Base-by-base conservation (phyloP, 2,113 vertebrate species). In the Salvelinus sp. region DNA sequence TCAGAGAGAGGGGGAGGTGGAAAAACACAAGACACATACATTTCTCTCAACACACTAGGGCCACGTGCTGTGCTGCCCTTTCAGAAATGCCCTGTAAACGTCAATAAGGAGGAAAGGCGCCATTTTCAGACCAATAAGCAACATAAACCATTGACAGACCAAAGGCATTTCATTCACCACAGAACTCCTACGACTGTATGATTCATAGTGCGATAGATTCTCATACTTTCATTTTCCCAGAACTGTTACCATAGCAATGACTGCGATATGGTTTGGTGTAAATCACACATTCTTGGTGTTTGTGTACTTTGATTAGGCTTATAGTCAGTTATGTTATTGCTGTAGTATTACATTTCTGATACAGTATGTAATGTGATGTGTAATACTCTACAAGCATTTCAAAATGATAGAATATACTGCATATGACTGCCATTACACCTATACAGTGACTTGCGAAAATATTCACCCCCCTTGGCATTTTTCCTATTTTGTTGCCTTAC, bases 111-210 rank as follows among this genome's bases (percentile, higher is more conserved):
- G 38, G 38, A 44, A 44, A 48, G 77, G 33, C 38, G 38, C 27
- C 12, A 7, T 18, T 71, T 79, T 79, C 80, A 72, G 64, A 84
- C 58, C 86, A 81, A 23, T 1, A 38, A 69, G 75, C 68, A 63
- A 74, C 84, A 77, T 83, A 79, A 70, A 76, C 83, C 78, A 76
- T 79, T 79, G 77, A 66, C 69, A 2, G 60, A 80, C 64, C 68
- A 78, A 69, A 83, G 30, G 54, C 50, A 1, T 83, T 84, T 78
- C 85, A 84, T 90, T 89, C 84, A 83, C 70, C n/a, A 58, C 84
- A 57, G 54, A 57, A 78, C 33, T 76, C 70, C 9, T 75, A 76
- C 73, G 76, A 73, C 54, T 73, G 3, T 7, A 50, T 44, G 22
- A 64, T 25, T 28, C 14, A 2, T 13, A 25, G 27, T 20, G 64